Base-by-base conservation (phyloP, 2,888 invertebrate genomes). In the Campaea margaritaria region DNA sequence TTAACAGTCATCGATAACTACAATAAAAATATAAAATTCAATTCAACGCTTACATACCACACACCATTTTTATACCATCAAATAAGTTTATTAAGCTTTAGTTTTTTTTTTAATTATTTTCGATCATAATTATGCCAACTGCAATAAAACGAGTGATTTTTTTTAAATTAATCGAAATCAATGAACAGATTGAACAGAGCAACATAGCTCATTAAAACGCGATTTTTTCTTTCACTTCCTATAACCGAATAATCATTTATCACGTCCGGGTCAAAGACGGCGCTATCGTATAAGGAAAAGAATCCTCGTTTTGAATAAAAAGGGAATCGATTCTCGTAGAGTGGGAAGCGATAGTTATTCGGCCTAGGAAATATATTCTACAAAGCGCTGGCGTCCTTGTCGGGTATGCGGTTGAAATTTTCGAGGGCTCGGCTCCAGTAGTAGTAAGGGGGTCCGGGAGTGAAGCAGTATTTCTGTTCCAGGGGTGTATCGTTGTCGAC, bases 361-460 rank as follows among this genome's bases (percentile, higher is more conserved):
- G 0, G 28, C 2, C 12, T 15, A 12, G 16, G 3, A 21, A 15
- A 47, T 44, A 46, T 42, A 47, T 21, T 38, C 78, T 84, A 85
- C 58, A 79, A 51, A 44, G 83, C 81, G 79, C 93, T 93, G 8
- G 96, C 96, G 69, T 96, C 96, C 50, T 86, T 78, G 58, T 96
- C 94, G 0, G 97, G 97, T 75, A 97, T 96, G 73, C 96, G 95
- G 72, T 94, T 94, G 50, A 97, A 93, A 53, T 93, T 93, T 45
- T 94, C 92, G 0, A 93, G 93, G 0, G 94, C 93, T 44, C 93
- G 89, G 31, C 87, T 88, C 99, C 99, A 99, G 83, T 95, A 96
- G 85, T 96, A 98, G 67, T 84, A 84, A 0, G 99, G 98, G 1
- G 98, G 97, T 7, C 99, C 99, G 52, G 90, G 85, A 4, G 96